phyloP scores from a whole-genome alignment of 2,113 vertebrate genomes.

The Triplophysa tibetana region DNA sequence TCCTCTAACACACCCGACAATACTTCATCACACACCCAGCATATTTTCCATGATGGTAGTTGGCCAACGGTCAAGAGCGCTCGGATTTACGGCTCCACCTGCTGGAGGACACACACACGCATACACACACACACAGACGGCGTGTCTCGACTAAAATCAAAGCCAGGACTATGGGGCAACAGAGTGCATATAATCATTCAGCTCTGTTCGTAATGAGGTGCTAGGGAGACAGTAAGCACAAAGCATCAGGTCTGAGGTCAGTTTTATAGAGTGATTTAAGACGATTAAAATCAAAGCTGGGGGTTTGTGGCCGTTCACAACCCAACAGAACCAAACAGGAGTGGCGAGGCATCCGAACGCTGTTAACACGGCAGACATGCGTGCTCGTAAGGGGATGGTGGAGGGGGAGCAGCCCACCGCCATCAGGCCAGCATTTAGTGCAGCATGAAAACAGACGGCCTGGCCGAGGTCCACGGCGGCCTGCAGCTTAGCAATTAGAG shows the following conservation, averaged over 20 bases:
- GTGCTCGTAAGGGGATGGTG: constrained; percentile 22
- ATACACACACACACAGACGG: background rate
- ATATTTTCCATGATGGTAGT: constrained; percentile 50
- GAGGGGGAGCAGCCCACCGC: constrained; percentile 28
- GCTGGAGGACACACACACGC: constrained; percentile 10
- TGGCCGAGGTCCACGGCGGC: constrained; percentile 50
- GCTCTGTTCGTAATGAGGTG: constrained; percentile 20
- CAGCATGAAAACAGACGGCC: constrained; percentile 45
- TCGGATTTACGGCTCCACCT: constrained; percentile 40
- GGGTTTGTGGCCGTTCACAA: constrained; percentile 5
- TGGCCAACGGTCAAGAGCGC: constrained; percentile 25
- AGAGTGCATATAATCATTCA: constrained; percentile 9
- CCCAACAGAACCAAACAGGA: constrained; percentile 14
- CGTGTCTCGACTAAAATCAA: constrained; percentile 9
- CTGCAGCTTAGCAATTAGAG: constrained; percentile 45
- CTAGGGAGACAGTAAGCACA: constrained; percentile 17
- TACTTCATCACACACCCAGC: constrained; percentile 39
- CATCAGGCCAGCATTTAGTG: constrained; percentile 42
- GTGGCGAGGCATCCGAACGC: constrained; percentile 32
- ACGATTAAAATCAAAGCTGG: constrained; percentile 32
- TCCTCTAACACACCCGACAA: constrained; percentile 23
- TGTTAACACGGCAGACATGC: constrained; percentile 33
- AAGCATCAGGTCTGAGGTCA: constrained; percentile 34
- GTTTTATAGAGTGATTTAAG: constrained; percentile 34
- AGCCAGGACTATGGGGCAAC: constrained; percentile 21